Evolutionary conservation across 2,797 vertebrate species (phyloP).

Genomic region (Sebastes paucispinis): DNA sequence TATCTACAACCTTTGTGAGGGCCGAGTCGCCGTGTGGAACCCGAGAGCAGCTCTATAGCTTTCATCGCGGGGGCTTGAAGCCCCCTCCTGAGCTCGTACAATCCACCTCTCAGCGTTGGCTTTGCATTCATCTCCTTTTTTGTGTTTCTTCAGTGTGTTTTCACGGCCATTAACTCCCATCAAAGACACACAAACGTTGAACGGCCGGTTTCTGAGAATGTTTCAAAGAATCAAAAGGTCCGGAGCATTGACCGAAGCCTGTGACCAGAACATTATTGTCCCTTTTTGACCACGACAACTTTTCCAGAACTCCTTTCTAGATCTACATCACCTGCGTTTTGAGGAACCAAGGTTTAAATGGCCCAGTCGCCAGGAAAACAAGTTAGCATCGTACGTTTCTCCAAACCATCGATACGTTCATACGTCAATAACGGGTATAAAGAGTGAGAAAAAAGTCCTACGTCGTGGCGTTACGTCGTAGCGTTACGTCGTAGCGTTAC

Average conservation of each 20-base stretch:
- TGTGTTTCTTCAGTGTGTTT: conserved; percentile 2
- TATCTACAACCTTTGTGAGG: conserved; percentile 42
- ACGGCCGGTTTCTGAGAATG: neutral
- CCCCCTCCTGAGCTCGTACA: neutral
- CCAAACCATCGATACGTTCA: fast-evolving
- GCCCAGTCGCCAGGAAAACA: too few relatives aligned
- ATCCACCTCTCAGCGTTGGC: neutral
- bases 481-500: neutral
- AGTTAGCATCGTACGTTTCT: too few relatives aligned
- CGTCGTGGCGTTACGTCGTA: neutral
- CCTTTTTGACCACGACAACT: neutral
- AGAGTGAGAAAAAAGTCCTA: neutral
- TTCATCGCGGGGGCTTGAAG: neutral
- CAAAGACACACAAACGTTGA: conserved; percentile 2
- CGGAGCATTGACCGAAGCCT: neutral
- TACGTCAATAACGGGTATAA: neutral
- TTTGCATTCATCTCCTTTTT: conserved; percentile 21
- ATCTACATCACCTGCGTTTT: neutral
- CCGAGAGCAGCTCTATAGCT: conserved; percentile 31
- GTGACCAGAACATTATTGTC: neutral
- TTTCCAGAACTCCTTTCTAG: neutral
- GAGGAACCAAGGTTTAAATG: neutral
- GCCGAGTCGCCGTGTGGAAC: conserved; percentile 29
- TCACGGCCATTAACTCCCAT: conserved; percentile 11
- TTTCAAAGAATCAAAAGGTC: neutral